Evolutionary conservation across 2,888 invertebrate species (phyloP).

Genomic region (Adelphocoris suturalis): DNA sequence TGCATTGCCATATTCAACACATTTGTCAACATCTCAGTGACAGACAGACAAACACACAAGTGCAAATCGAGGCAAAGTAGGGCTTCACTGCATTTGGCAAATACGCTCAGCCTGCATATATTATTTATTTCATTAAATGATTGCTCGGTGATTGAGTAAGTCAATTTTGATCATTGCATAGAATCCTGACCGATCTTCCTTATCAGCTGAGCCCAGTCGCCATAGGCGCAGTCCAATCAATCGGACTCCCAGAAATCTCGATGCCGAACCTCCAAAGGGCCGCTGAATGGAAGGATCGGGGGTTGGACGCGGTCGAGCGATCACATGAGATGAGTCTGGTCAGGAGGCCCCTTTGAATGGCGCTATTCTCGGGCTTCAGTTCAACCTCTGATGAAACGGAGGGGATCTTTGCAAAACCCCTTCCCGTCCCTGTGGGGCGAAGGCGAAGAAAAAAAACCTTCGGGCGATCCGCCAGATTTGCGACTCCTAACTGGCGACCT

Average conservation of each 20-base stretch:
- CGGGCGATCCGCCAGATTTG: slow-evolving; percentile 58
- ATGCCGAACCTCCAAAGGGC: background rate
- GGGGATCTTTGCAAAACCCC: slow-evolving; percentile 42
- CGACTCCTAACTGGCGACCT: slow-evolving; percentile 28
- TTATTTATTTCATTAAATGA: too few relatives aligned
- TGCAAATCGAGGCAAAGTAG: too few relatives aligned
- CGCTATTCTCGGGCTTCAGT: slow-evolving; percentile 45
- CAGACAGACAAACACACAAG: too few relatives aligned
- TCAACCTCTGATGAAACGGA: slow-evolving; percentile 53
- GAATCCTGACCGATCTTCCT: background rate
- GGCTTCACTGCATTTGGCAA: too few relatives aligned
- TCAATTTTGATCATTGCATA: background rate
- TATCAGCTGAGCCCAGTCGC: background rate
- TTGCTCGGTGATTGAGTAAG: too few relatives aligned
- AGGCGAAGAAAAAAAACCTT: slow-evolving; percentile 20
- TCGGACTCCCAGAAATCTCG: background rate
- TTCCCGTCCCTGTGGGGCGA: background rate
- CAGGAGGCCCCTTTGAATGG: slow-evolving; percentile 57
- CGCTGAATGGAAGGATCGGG: background rate
- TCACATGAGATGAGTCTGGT: slow-evolving; percentile 26
- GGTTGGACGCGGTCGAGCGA: background rate
- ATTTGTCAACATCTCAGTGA: too few relatives aligned
- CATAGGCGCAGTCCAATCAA: background rate
- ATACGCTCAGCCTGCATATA: too few relatives aligned
- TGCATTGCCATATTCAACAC: too few relatives aligned